Evolutionary conservation across 2,113 vertebrate species (phyloP).

Genomic region (Ciconia boyciana): DNA sequence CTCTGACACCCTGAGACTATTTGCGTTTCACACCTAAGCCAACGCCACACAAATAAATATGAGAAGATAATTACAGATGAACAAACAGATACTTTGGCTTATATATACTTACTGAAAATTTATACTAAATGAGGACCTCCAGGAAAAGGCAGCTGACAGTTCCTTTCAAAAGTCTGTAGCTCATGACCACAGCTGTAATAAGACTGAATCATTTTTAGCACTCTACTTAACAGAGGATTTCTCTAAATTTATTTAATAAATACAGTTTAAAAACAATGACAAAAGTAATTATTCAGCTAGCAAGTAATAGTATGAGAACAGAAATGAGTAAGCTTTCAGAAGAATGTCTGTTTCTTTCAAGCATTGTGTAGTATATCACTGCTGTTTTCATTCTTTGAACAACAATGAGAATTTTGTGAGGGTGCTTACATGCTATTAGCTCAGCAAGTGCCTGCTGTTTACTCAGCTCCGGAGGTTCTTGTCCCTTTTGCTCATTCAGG

Average conservation of each 20-base stretch:
- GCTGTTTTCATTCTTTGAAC: neutral
- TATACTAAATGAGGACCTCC: neutral
- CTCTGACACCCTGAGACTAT: neutral
- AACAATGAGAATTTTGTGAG: neutral
- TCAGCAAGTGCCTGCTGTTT: neutral
- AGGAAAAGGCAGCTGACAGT: neutral
- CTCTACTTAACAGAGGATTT: neutral
- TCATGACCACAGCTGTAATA: neutral
- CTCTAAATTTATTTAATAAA: neutral
- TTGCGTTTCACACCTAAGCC: neutral
- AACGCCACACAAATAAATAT: neutral
- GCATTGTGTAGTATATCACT: neutral
- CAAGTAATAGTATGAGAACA: neutral
- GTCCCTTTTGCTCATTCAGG: neutral
- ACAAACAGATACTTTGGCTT: neutral
- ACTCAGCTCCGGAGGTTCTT: neutral
- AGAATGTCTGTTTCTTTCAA: neutral
- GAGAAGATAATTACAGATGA: neutral
- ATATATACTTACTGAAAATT: neutral
- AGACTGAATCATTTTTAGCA: neutral
- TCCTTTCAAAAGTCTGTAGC: neutral
- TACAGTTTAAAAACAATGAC: neutral
- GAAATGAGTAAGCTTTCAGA: neutral
- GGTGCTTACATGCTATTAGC: neutral
- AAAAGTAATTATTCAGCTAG: neutral